Evolutionary conservation across 1,140 invertebrate species (phyloP), one percentile per base, ranked within the genome.

Genomic region (Chrysoperla carnea): DNA sequence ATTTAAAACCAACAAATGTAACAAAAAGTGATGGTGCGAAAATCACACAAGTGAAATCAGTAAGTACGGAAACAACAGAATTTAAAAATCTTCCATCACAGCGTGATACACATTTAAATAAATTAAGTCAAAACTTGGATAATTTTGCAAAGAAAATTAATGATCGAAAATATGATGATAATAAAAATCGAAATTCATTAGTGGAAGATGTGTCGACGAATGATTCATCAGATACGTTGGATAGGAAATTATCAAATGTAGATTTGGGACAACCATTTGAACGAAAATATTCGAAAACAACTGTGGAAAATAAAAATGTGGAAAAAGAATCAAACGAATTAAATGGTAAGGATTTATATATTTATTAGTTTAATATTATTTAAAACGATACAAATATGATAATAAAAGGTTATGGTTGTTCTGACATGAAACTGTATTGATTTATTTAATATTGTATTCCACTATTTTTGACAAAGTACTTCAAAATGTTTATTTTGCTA

Each of bases 91-190:
- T 33, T 2, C 8, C 31, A 33, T 33, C 31, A 12, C 23, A 9
- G 2, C 15, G 39, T 6, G 39, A 40, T 17, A 17, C 12, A 27
- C 39, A 40, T 29, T 29, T 40, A 49, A 59, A 58, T 17, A 64
- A 63, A 42, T 46, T 64, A 0, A 60, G 59, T 41, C 60, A 63
- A 47, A 64, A 64, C 48, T 46, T 64, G 39, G 60, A 63, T 37
- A 64, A 64, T 50, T 63, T 64, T 39, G 62, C 61, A 15, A 44
- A 42, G 11, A 42, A 42, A 29, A 27, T 40, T n/a, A 40, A 40
- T 29, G 39, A 40, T 40, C 13, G 27, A 33, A 33, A 12, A 12
- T 23, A 23, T 23, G 31, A 33, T 33, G 31, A 33, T 33, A 33
- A 9, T 11, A 33, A 33, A 33, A 12, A 33, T 33, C 2, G n/a